A percentile compares a stretch with the other conserved stretches of the same genome.
These are phyloP conservation scores for Plebejus anna DNA, from an alignment of 2,888 invertebrate genomes.

Conservation along the genomic window DNA sequence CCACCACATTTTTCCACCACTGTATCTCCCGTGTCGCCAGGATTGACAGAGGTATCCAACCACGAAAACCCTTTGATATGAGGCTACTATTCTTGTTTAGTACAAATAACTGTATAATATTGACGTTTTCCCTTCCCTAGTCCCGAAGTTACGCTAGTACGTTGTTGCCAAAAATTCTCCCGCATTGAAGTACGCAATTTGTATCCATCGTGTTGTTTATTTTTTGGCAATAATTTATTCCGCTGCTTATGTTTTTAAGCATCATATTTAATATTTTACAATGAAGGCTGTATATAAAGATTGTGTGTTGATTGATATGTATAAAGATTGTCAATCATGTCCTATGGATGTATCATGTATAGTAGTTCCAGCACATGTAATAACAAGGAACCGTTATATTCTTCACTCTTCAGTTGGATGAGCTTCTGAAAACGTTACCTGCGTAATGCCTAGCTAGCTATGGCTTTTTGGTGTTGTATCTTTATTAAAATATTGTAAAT, in stretches of 20 bases:
- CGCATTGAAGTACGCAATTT: not conserved
- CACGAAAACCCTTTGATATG: too few species aligned
- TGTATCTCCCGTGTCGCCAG: too few species aligned
- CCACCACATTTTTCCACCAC: too few species aligned
- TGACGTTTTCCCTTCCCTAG: not conserved
- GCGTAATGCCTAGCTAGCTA: too few species aligned
- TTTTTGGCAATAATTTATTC: not conserved
- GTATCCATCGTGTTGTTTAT: not conserved
- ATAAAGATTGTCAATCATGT: too few species aligned
- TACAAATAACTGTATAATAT: not conserved
- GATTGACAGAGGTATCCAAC: too few species aligned
- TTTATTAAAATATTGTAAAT: not conserved
- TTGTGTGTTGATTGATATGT: not conserved
- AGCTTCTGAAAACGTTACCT: too few species aligned
- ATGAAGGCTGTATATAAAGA: not conserved
- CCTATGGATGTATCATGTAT: too few species aligned
- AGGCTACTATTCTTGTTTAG: not conserved
- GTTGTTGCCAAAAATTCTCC: constrained; percentile 2
- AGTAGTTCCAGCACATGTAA: too few species aligned
- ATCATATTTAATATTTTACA: not conserved
- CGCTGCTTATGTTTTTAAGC: not conserved
- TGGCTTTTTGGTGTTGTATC: not conserved
- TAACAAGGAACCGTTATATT: too few species aligned
- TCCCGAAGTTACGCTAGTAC: not conserved
- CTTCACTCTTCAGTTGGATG: too few species aligned